Evolutionary conservation across 2,797 vertebrate species (phyloP), one percentile per base, ranked within the genome.

Genomic region (Diglossa cyanea): DNA sequence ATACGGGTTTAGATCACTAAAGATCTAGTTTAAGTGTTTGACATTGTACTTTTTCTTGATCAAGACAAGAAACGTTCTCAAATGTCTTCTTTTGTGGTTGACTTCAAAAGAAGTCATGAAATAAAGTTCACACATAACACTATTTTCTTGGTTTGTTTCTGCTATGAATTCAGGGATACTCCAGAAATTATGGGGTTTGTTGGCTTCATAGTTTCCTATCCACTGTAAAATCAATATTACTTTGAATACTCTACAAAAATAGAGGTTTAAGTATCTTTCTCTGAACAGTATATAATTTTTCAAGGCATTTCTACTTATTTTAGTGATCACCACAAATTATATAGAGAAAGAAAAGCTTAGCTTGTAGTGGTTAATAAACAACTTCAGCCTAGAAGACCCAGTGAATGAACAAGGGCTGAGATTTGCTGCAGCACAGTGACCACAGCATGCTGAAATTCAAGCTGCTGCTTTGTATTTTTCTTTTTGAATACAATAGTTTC

Each of bases 331-430:
- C 48, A 33, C 51, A 92, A 82, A 90, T 93, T 76, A 92, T 3
- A 63, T 0, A 47, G 35, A 68, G 44, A 65, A 88, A 94, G 25
- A 61, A 92, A 88, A 95, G 30, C 48, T 89, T 85, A 33, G 31
- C 45, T 85, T 90, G 85, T 82, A 67, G n/a, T 61, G 77, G 80
- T 74, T 94, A 94, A 88, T 92, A 87, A 96, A 89, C 67, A 85
- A 67, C 48, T 92, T 39, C 53, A 93, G 48, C 55, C 51, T 53
- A 68, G 58, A 91, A 90, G 73, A 81, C 31, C 12, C 47, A 48
- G 18, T 33, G 47, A 94, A 48, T 17, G 39, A 83, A 44, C 3
- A 58, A 12, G 4, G 23, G 25, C 20, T 68, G 72, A 93, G 54
- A 35, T 48, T 90, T 83, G 23, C 45, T 40, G n/a, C 4, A 42